Evolutionary conservation across 2,113 vertebrate genomes (phyloP).

Genomic region (Syrrhaptes paradoxus): DNA sequence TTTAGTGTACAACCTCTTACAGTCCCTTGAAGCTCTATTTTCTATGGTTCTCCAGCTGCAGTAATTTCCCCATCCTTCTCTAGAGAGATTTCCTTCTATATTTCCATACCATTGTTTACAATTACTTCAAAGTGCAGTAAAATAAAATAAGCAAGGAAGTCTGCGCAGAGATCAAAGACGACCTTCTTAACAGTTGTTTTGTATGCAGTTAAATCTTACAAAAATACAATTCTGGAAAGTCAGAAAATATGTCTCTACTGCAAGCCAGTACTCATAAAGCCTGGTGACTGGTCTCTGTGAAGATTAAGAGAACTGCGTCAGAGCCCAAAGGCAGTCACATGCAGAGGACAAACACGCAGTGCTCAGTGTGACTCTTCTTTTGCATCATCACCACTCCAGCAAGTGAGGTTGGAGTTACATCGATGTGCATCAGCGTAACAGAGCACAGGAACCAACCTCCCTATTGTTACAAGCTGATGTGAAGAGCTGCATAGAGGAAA

Average conservation of each 20-base stretch:
- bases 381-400: background rate
- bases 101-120: constrained; percentile 12
- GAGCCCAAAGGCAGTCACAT: background rate
- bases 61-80: constrained; percentile 7
- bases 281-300: background rate
- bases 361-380: background rate
- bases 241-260: background rate
- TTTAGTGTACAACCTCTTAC: background rate
- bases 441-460: background rate
- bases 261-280: background rate
- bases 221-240: constrained; percentile 8
- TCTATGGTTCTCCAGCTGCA: background rate
- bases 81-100: background rate
- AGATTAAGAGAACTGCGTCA: background rate
- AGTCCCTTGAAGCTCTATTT: background rate
- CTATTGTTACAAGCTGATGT: background rate
- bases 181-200: background rate
- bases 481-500: background rate
- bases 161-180: constrained; percentile 10
- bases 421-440: background rate
- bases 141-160: constrained; percentile 1
- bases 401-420: background rate
- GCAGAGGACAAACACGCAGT: background rate
- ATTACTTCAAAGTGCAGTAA: constrained; percentile 32
- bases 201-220: background rate